phyloP scores from a whole-genome alignment of 2,797 vertebrate species.

The Esox lucius region DNA sequence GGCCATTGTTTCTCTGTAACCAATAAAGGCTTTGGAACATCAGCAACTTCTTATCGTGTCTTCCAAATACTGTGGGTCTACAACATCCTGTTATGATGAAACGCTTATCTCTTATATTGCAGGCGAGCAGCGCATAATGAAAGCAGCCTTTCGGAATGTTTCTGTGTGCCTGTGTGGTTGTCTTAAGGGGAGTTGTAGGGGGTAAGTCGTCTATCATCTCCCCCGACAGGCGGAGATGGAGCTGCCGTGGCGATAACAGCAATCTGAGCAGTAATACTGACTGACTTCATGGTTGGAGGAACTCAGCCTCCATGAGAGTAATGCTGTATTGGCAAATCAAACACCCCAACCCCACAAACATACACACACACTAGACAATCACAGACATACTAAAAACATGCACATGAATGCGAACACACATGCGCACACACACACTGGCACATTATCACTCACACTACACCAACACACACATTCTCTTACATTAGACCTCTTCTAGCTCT shows the following conservation, averaged over 20 bases:
- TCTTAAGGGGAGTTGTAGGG: slow-evolving; percentile 20
- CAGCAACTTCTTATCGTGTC: slow-evolving; percentile 39
- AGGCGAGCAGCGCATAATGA: slow-evolving; percentile 49
- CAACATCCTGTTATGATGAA: slow-evolving; percentile 35
- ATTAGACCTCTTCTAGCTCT: not conserved
- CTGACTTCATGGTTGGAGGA: slow-evolving; percentile 58
- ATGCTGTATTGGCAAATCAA: slow-evolving; percentile 48
- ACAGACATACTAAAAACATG: not conserved
- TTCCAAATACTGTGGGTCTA: slow-evolving; percentile 19
- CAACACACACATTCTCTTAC: not conserved
- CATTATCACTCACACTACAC: slow-evolving; percentile 11
- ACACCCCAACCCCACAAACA: slow-evolving; percentile 21
- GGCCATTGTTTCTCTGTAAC: slow-evolving; percentile 23
- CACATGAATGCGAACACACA: slow-evolving; percentile 19
- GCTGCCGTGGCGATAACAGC: slow-evolving; percentile 34
- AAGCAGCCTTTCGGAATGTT: slow-evolving; percentile 29
- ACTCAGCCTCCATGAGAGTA: slow-evolving; percentile 51
- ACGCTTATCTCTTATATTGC: slow-evolving; percentile 49
- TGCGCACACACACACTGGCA: slow-evolving; percentile 10
- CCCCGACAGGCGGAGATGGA: slow-evolving; percentile 54
- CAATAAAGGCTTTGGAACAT: slow-evolving; percentile 42
- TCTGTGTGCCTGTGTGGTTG: slow-evolving; percentile 11
- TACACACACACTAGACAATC: slow-evolving; percentile 8
- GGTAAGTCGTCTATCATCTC: slow-evolving; percentile 55
- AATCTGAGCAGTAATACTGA: slow-evolving; percentile 62